A percentile compares a stretch with the other conserved stretches of the same genome.
phyloP scores from a whole-genome alignment of 2,888 invertebrate species.

The Phaedon cochleariae region DNA sequence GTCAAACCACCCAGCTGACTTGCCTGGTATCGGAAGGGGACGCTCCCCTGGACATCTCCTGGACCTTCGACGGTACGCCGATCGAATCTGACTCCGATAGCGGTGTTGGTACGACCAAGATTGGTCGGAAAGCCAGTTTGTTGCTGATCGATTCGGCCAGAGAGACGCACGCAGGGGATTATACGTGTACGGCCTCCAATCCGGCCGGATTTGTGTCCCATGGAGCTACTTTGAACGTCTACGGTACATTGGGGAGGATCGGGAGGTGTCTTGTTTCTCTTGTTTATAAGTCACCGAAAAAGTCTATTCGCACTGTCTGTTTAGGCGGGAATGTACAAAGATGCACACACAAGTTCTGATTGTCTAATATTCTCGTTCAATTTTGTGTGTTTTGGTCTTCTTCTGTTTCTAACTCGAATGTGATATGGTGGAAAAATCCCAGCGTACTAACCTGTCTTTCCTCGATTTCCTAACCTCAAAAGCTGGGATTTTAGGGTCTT shows the following conservation, averaged over 20 bases:
- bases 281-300: slow-evolving; percentile 26
- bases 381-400: slow-evolving; percentile 20
- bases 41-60: slow-evolving; percentile 65
- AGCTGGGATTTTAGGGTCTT: slow-evolving; percentile 55
- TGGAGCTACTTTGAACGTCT: slow-evolving; percentile 58
- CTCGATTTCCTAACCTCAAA: slow-evolving; percentile 35
- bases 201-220: slow-evolving; percentile 57
- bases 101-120: slow-evolving; percentile 57
- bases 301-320: slow-evolving; percentile 11
- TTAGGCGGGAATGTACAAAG: neutral
- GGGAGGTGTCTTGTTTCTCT: slow-evolving; percentile 29
- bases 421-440: slow-evolving; percentile 48
- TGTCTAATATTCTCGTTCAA: too few species aligned
- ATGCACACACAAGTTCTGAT: too few species aligned
- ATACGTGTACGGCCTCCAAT: slow-evolving; percentile 60
- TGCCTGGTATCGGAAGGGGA: slow-evolving; percentile 72
- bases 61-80: slow-evolving; percentile 65
- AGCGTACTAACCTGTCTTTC: slow-evolving; percentile 41
- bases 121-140: slow-evolving; percentile 63
- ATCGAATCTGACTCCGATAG: slow-evolving; percentile 49
- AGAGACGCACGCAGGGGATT: slow-evolving; percentile 59
- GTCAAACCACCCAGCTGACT: slow-evolving; percentile 80
- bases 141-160: slow-evolving; percentile 59
- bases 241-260: too few species aligned
- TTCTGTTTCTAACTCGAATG: slow-evolving; percentile 42